Conservation (phyloP, 2,113 vertebrate species). For the Pampusana beccarii region DNA sequence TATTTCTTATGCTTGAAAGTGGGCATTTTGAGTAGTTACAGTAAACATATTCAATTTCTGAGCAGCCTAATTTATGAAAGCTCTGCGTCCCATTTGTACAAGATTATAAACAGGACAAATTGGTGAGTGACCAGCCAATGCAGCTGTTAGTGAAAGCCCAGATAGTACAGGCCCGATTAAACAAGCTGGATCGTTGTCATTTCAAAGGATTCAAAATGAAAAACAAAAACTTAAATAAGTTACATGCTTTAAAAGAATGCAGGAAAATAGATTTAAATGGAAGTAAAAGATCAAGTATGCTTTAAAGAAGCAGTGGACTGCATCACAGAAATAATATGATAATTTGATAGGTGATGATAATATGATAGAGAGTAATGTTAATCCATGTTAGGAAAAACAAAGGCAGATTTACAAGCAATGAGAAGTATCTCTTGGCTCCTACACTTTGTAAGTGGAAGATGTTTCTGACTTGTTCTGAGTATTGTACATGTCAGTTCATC, state of each 20-base stretch:
- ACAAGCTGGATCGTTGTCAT: background rate
- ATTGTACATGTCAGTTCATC: background rate
- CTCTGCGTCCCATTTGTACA: background rate
- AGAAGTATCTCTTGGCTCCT: background rate
- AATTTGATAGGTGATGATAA: background rate
- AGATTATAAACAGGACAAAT: background rate
- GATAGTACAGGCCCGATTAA: background rate
- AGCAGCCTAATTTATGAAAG: background rate
- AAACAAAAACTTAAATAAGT: background rate
- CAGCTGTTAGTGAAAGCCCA: background rate
- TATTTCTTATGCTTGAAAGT: background rate
- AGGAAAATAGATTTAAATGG: background rate
- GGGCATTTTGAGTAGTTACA: background rate
- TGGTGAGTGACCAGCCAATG: background rate
- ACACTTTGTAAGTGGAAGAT: background rate
- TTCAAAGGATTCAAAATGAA: slow-evolving; percentile 12
- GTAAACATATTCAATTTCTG: background rate
- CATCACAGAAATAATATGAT: background rate
- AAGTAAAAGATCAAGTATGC: background rate
- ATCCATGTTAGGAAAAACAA: background rate
- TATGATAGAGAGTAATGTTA: background rate
- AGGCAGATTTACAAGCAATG: background rate
- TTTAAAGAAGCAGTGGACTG: background rate
- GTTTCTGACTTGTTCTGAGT: background rate
- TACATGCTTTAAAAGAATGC: background rate